Evolutionary conservation across 1,140 invertebrate genomes (phyloP).

Genomic region (Batillaria attramentaria): DNA sequence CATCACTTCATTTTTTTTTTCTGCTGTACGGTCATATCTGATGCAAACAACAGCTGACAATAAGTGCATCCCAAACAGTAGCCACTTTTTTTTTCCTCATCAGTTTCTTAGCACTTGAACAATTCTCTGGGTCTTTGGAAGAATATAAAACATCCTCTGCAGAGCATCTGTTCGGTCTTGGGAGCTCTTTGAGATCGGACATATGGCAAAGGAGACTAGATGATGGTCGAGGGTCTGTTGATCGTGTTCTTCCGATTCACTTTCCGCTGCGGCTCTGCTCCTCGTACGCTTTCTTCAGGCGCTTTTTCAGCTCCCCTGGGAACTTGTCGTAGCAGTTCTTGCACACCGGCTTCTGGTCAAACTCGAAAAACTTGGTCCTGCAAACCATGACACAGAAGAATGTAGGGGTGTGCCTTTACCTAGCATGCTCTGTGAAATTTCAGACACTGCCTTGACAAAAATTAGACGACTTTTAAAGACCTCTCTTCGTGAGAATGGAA

Average conservation of each 20-base stretch:
- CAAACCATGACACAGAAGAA: conserved; percentile 23
- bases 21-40: too few species aligned
- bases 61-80: too few species aligned
- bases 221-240: background rate
- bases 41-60: too few species aligned
- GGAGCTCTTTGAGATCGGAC: background rate
- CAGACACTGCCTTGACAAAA: too few species aligned
- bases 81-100: too few species aligned
- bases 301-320: conserved; percentile 92
- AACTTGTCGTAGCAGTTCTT: conserved; percentile 99
- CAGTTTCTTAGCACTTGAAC: background rate
- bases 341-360: conserved; percentile 98
- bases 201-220: conserved; percentile 11
- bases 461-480: too few species aligned
- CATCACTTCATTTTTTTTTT: too few species aligned
- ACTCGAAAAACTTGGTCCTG: conserved; percentile 98
- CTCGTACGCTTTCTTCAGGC: conserved; percentile 77
- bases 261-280: conserved; percentile 36
- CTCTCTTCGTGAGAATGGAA: too few species aligned
- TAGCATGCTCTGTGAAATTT: too few species aligned
- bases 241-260: background rate
- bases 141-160: background rate
- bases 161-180: too few species aligned
- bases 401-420: too few species aligned
- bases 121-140: background rate